A percentile compares a stretch with the other conserved stretches of the same genome.
Conservation (phyloP, 2,888 invertebrate genomes). For the Drosophila monieri region DNA sequence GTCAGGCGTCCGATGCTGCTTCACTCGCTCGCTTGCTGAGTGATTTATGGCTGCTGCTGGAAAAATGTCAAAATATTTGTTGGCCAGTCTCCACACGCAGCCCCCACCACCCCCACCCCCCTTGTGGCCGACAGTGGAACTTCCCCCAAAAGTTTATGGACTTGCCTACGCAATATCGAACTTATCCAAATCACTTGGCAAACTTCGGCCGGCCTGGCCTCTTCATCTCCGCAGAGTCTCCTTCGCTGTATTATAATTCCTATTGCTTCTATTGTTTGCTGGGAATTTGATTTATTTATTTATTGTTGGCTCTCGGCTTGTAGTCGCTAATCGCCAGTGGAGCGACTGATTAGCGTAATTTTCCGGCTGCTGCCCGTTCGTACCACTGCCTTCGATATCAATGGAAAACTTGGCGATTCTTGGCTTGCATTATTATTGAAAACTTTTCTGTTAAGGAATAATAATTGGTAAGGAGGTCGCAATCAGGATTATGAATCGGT, state of each 20-base stretch:
- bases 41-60: slow-evolving; percentile 83
- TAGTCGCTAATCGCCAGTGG: slow-evolving; percentile 66
- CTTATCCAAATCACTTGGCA: slow-evolving; percentile 68
- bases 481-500: background rate
- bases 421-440: slow-evolving; percentile 4
- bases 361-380: slow-evolving; percentile 55
- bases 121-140: background rate
- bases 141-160: slow-evolving; percentile 19
- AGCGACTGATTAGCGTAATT: slow-evolving; percentile 74
- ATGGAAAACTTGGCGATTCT: slow-evolving; percentile 15
- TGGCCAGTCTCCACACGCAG: slow-evolving; percentile 30
- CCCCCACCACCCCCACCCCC: background rate
- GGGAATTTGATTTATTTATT: slow-evolving; percentile 74
- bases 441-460: slow-evolving; percentile 20
- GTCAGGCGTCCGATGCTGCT: slow-evolving; percentile 58
- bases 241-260: slow-evolving; percentile 1
- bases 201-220: slow-evolving; percentile 23
- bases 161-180: slow-evolving; percentile 60
- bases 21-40: slow-evolving; percentile 73
- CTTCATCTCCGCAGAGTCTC: background rate
- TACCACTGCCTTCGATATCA: slow-evolving; percentile 28
- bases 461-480: background rate
- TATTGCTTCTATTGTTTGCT: slow-evolving; percentile 28
- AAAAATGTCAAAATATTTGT: slow-evolving; percentile 83
- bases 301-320: slow-evolving; percentile 56